Percentiles rank a stretch among this genome's conserved stretches.
phyloP scores from a whole-genome alignment of 2,797 vertebrate genomes.

The Gymnocypris eckloni region DNA sequence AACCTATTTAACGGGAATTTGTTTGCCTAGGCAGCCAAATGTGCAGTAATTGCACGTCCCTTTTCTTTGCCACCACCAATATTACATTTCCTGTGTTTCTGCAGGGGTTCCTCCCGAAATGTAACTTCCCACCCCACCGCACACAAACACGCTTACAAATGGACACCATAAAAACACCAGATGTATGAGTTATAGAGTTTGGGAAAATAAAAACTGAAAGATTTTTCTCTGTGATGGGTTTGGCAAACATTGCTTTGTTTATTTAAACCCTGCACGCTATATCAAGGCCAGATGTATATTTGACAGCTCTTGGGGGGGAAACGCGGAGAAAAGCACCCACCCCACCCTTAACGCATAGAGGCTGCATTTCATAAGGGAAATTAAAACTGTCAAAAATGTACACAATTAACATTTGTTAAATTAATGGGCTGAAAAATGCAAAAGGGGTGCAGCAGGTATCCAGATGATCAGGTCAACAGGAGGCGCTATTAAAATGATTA shows the following conservation, averaged over 20 bases:
- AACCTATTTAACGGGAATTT: conserved; percentile 70
- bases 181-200: conserved; percentile 43
- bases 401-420: conserved; percentile 87
- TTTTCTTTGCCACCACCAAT: conserved; percentile 74
- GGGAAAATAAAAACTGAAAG: conserved; percentile 11
- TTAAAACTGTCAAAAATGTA: conserved; percentile 83
- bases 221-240: conserved; percentile 52
- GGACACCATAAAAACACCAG: conserved; percentile 23
- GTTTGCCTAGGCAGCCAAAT: conserved; percentile 69
- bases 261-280: conserved; percentile 64
- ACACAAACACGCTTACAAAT: conserved; percentile 31
- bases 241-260: conserved; percentile 71
- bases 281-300: conserved; percentile 71
- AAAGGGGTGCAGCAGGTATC: conserved; percentile 79
- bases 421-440: conserved; percentile 84
- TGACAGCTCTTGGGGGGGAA: conserved; percentile 58
- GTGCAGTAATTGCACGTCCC: conserved; percentile 70
- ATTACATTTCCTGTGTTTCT: conserved; percentile 65
- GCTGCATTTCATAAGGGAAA: conserved; percentile 69
- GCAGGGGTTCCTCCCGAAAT: conserved; percentile 36
- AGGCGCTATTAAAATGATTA: conserved; percentile 83
- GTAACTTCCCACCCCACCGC: not conserved
- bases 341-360: conserved; percentile 25
- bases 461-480: conserved; percentile 85
- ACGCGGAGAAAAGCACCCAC: conserved; percentile 20